These are phyloP conservation scores for Leptodactylus fuscus DNA, from an alignment of 2,113 vertebrate species.

Conservation along the genomic window DNA sequence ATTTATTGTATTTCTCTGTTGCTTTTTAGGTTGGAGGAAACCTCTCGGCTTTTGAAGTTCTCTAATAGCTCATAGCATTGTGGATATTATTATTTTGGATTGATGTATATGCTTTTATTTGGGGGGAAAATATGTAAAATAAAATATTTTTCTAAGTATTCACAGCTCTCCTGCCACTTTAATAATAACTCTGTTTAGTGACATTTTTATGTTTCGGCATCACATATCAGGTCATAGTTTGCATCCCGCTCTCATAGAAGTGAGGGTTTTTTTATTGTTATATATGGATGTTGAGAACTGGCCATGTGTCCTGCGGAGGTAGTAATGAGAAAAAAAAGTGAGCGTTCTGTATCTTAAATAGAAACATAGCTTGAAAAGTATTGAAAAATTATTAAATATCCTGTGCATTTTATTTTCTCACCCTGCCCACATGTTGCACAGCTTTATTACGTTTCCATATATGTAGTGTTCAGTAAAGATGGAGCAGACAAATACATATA, in stretches of 20 bases:
- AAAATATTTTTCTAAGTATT: constrained; percentile 34
- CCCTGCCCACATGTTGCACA: constrained; percentile 25
- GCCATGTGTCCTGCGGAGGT: constrained; percentile 66
- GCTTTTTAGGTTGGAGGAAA: constrained; percentile 85
- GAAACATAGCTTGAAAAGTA: constrained; percentile 17
- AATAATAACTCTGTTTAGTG: not conserved
- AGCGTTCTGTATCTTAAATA: constrained; percentile 4
- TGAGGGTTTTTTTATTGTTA: constrained; percentile 3
- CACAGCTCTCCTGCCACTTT: not conserved
- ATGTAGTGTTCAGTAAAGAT: not conserved
- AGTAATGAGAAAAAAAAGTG: constrained; percentile 63
- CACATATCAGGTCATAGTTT: constrained; percentile 11
- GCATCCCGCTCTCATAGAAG: constrained; percentile 3
- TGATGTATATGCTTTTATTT: not conserved
- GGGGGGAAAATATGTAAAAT: constrained; percentile 21
- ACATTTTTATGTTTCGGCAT: not conserved
- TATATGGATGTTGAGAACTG: constrained; percentile 62
- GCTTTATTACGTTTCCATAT: not conserved
- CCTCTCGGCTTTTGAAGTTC: constrained; percentile 79
- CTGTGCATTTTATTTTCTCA: constrained; percentile 10
- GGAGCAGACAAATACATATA: not conserved
- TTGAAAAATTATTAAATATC: constrained; percentile 20
- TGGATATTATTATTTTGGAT: constrained; percentile 34
- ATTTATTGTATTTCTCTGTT: not conserved
- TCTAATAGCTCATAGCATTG: constrained; percentile 67